Conservation (phyloP, 2,888 invertebrate genomes). For the Caenorhabditis uteleia region DNA sequence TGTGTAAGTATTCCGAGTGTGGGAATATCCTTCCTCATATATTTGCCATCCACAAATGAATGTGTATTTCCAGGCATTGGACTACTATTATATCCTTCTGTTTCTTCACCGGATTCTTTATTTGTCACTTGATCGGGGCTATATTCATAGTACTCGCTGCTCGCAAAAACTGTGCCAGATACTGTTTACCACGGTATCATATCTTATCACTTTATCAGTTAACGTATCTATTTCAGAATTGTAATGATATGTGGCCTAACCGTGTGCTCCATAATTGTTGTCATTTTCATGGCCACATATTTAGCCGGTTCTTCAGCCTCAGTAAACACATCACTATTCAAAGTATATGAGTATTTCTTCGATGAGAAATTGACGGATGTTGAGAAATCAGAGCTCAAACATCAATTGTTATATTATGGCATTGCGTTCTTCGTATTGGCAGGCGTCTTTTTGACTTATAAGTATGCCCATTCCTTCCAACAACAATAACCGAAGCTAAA, state of each 20-base stretch:
- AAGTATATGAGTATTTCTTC: constrained; percentile 47
- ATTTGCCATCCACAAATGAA: background rate
- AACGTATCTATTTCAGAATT: constrained; percentile 21
- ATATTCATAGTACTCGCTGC: constrained; percentile 48
- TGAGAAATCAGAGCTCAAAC: constrained; percentile 36
- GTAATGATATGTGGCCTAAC: constrained; percentile 46
- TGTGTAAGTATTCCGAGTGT: constrained; percentile 30
- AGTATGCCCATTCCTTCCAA: constrained; percentile 16
- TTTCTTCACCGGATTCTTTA: constrained; percentile 44
- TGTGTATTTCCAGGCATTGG: constrained; percentile 42
- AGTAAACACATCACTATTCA: constrained; percentile 47
- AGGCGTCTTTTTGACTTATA: constrained; percentile 36
- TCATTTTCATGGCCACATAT: constrained; percentile 48
- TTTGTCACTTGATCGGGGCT: constrained; percentile 44
- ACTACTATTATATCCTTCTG: constrained; percentile 26
- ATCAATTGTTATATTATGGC: constrained; percentile 43
- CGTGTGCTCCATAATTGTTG: constrained; percentile 39
- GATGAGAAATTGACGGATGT: constrained; percentile 23
- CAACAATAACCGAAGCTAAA: background rate
- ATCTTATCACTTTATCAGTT: background rate
- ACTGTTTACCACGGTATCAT: constrained; percentile 41
- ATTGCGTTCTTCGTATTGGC: constrained; percentile 34
- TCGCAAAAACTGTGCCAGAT: constrained; percentile 40
- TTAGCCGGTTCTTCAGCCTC: constrained; percentile 46
- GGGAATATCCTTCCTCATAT: background rate